Conservation (phyloP, 2,888 invertebrate genomes). For the Thecocarcelia acutangulata region DNA sequence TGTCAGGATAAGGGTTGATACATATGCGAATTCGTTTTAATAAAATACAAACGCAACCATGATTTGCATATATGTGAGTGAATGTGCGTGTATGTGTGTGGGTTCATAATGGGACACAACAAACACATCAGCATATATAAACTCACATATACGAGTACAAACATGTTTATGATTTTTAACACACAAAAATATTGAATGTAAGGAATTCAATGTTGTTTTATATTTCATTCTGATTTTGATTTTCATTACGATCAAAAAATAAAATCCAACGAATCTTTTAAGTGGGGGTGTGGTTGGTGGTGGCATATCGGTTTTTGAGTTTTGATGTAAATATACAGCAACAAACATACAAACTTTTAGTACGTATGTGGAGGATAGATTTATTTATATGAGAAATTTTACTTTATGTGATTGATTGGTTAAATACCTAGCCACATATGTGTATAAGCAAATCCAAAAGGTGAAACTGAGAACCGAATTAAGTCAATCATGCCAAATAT, state of each 20-base stretch:
- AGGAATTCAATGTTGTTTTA: constrained; percentile 55
- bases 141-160: no score
- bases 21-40: constrained; percentile 36
- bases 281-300: constrained; percentile 60
- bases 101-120: constrained; percentile 5
- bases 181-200: constrained; percentile 58
- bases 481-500: not conserved
- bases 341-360: not conserved
- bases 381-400: constrained; percentile 48
- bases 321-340: constrained; percentile 52
- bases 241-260: constrained; percentile 30
- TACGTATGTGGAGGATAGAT: constrained; percentile 1
- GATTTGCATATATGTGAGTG: no score
- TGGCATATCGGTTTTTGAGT: constrained; percentile 62
- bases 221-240: constrained; percentile 47
- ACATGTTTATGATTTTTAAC: constrained; percentile 39
- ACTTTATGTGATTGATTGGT: constrained; percentile 66
- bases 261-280: not conserved
- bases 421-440: constrained; percentile 36
- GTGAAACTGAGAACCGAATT: not conserved
- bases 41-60: constrained; percentile 14
- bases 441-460: not conserved
- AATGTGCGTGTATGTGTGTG: not conserved
- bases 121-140: not conserved
- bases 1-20: constrained; percentile 68